A percentile compares a stretch with the other conserved stretches of the same genome.
These are phyloP conservation scores for Varanus komodoensis DNA, from an alignment of 2,113 vertebrate genomes.

Conservation along the genomic window DNA sequence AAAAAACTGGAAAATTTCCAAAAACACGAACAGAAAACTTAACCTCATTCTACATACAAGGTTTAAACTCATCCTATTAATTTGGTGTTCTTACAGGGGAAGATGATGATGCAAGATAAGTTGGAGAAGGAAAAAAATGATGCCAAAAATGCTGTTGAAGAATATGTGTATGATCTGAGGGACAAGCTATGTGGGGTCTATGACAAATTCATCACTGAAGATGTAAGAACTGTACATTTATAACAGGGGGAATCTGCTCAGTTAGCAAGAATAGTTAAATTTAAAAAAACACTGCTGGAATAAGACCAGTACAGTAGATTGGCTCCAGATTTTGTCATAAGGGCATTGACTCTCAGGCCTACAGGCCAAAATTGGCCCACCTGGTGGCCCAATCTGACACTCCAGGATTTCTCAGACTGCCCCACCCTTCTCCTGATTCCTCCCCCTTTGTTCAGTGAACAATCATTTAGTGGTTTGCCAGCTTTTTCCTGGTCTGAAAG, in stretches of 20 bases:
- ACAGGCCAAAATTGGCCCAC: too few relatives aligned
- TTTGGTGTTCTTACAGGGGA: conserved; percentile 76
- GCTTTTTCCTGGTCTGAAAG: too few relatives aligned
- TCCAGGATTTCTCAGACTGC: too few relatives aligned
- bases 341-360: too few relatives aligned
- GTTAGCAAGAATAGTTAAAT: background rate
- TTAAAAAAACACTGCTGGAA: background rate
- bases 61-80: conserved; percentile 8
- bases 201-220: conserved; percentile 89
- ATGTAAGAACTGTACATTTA: conserved; percentile 74
- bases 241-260: background rate
- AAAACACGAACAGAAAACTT: background rate
- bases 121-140: conserved; percentile 95
- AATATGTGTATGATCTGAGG: conserved; percentile 94
- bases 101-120: conserved; percentile 96
- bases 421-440: too few relatives aligned
- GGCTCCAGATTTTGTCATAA: background rate
- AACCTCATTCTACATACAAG: background rate
- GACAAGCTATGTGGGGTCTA: conserved; percentile 90
- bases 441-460: too few relatives aligned
- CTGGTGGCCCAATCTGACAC: too few relatives aligned
- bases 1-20: background rate
- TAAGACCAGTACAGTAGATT: background rate
- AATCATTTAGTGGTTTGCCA: too few relatives aligned
- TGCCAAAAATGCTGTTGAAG: conserved; percentile 95